A percentile compares a stretch with the other conserved stretches of the same genome.
Evolutionary conservation across 2,113 vertebrate genomes (phyloP).

Genomic region (Gracilinanus agilis): DNA sequence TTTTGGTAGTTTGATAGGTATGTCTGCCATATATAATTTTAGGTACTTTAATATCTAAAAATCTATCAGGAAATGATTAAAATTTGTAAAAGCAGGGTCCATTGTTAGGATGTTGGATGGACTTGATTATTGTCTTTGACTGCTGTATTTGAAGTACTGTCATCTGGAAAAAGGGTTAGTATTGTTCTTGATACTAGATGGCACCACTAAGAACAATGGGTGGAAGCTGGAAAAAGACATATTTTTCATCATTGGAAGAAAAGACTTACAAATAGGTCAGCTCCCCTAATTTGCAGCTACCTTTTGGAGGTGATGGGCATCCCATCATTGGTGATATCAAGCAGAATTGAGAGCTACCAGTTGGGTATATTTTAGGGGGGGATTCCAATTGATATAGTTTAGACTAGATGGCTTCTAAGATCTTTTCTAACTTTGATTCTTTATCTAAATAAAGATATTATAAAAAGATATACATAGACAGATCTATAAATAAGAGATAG

Average conservation of each 20-base stretch:
- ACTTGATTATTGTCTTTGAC: not conserved
- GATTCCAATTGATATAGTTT: not conserved
- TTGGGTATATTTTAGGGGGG: not conserved
- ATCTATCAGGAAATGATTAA: not conserved
- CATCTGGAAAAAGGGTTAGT: not conserved
- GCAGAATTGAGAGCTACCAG: not conserved
- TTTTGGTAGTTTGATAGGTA: no score
- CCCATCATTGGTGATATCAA: not conserved
- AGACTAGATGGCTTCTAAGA: not conserved
- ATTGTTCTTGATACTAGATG: not conserved
- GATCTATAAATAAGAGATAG: not conserved
- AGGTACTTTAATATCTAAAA: not conserved
- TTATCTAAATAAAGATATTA: not conserved
- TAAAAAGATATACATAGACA: not conserved
- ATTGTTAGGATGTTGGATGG: not conserved
- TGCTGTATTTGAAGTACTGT: not conserved
- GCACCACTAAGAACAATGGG: not conserved
- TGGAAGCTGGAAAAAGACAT: not conserved
- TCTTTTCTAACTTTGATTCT: not conserved
- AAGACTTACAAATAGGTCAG: not conserved
- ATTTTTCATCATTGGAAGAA: not conserved
- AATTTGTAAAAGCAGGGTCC: not conserved
- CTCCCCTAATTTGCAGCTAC: not conserved
- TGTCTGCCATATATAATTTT: no score
- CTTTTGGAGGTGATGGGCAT: not conserved